phyloP scores from a whole-genome alignment of 2,113 vertebrate species.

The Heterochromis multidens region DNA sequence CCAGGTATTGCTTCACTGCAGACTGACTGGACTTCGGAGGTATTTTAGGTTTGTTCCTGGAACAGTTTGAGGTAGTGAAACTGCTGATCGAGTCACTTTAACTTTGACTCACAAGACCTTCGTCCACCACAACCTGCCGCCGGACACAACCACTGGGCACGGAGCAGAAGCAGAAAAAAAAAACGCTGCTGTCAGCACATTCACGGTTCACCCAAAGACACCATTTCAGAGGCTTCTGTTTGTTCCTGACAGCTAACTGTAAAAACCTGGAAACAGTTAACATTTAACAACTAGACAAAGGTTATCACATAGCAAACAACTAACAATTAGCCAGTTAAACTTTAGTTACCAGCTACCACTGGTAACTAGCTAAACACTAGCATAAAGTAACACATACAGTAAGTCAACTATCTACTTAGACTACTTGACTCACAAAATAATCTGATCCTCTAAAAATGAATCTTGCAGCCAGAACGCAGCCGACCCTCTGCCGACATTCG shows the following conservation, averaged over 20 bases:
- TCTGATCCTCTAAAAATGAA: neutral
- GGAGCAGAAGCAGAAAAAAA: neutral
- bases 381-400: neutral
- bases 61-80: constrained; percentile 73
- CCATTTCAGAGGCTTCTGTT: neutral
- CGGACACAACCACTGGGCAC: neutral
- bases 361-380: neutral
- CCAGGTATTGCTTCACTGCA: constrained; percentile 44
- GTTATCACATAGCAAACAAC: neutral
- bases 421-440: neutral
- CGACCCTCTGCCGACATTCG: no score
- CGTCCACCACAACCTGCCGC: constrained; percentile 36
- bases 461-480: neutral
- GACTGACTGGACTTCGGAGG: constrained; percentile 16
- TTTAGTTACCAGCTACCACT: neutral
- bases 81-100: constrained; percentile 58
- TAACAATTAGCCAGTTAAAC: neutral
- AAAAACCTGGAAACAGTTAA: neutral
- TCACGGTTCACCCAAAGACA: neutral
- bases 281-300: neutral
- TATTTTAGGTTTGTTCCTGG: constrained; percentile 60
- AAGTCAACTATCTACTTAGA: neutral
- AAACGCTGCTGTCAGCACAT: neutral
- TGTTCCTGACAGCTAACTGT: neutral
- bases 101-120: constrained; percentile 38